Base-by-base conservation (phyloP, 2,888 invertebrate genomes). In the Leucania comma region DNA sequence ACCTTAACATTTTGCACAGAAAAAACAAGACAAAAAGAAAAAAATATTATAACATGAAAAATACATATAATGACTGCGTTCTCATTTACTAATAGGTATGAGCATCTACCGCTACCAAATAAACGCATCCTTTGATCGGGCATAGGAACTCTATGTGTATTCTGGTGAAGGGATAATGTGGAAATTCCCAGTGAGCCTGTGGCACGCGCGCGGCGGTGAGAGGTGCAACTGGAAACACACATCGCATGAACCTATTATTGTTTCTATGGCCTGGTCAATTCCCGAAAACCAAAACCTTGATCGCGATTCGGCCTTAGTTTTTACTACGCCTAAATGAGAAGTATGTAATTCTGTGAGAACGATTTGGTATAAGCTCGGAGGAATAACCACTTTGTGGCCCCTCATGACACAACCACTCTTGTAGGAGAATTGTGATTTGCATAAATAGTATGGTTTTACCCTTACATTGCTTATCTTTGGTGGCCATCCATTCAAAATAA, bases 71-170 rank as follows among this genome's bases (percentile, higher is more conserved):
- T n/a, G n/a, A n/a, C n/a, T n/a, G n/a, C n/a, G n/a, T n/a, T n/a
- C n/a, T n/a, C n/a, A n/a, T n/a, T n/a, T n/a, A n/a, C n/a, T n/a
- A n/a, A n/a, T n/a, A n/a, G 2, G 65, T 56, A 38, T 65, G 26
- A 8, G 65, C 63, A 26, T 70, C 70, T 8, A 70, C 64, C 0
- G 46, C 29, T 59, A 70, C 56, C 14, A 71, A 24, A 56, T 60
- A 71, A n/a, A 26, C 20, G 6, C 51, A 42, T 2, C 38, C 56
- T 29, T 51, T 50, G 24, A 72, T 42, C 0, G 67, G 67, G 14
- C 67, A 61, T 4, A 72, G 24, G 6, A 67, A 67, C 17, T 72
- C 72, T 35, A 65, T 32, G 35, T 66, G 58, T 35, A 66, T 66
- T 38, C 58, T 50, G 10, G n/a, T 0, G n/a, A 58, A 66, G 1